phyloP scores from a whole-genome alignment of 2,888 invertebrate species.

The Caenorhabditis sp. region DNA sequence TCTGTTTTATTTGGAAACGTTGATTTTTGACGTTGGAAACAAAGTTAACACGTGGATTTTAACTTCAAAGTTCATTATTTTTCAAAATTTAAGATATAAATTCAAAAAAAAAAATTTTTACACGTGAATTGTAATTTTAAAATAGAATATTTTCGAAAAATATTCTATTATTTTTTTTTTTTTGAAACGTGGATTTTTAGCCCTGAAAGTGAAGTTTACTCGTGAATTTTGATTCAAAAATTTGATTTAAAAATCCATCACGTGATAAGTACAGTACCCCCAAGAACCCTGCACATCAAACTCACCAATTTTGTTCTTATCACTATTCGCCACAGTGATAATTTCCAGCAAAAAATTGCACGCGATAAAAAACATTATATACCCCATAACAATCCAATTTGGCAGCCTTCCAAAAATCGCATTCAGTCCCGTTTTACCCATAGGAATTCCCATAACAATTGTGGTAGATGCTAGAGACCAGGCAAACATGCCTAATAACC shows the following conservation, averaged over 20 bases:
- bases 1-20: too few species aligned
- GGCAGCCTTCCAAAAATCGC: conserved; percentile 50
- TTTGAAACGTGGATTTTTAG: too few species aligned
- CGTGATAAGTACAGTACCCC: not conserved
- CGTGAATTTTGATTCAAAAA: too few species aligned
- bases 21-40: too few species aligned
- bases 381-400: conserved; percentile 58
- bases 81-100: too few species aligned
- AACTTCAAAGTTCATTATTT: too few species aligned
- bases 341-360: conserved; percentile 50
- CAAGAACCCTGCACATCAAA: not conserved
- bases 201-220: too few species aligned
- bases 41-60: too few species aligned
- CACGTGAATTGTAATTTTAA: too few species aligned
- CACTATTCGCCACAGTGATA: conserved; percentile 29
- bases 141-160: too few species aligned
- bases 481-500: conserved; percentile 57
- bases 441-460: conserved; percentile 49
- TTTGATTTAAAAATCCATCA: not conserved
- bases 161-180: too few species aligned
- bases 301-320: conserved; percentile 36
- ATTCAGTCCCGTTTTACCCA: conserved; percentile 58
- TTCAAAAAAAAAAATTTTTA: too few species aligned
- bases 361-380: conserved; percentile 52
- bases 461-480: conserved; percentile 50